Evolutionary conservation across 2,113 vertebrate species (phyloP).

Genomic region (Dolichotis patagonum): DNA sequence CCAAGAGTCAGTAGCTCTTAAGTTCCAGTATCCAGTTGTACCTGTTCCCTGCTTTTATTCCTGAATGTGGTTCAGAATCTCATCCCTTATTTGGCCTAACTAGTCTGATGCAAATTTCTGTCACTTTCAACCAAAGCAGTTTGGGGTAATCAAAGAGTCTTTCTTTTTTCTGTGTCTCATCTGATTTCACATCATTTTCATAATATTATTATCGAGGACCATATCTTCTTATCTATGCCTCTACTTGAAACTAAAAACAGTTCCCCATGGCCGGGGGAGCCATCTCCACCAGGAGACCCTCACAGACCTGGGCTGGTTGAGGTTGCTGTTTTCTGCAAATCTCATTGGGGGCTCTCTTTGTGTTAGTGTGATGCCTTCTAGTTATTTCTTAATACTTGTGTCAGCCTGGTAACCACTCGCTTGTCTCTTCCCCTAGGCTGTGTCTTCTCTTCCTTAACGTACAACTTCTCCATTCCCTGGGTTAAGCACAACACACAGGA

Average conservation of each 20-base stretch:
- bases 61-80: not conserved
- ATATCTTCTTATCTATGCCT: not conserved
- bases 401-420: not conserved
- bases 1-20: not conserved
- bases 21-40: not conserved
- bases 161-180: not conserved
- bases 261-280: too few relatives aligned
- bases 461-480: not conserved
- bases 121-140: not conserved
- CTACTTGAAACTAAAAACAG: not conserved
- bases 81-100: not conserved
- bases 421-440: not conserved
- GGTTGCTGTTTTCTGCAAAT: not conserved
- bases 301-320: not conserved
- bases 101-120: conserved; percentile 9
- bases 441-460: not conserved
- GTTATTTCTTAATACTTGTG: not conserved
- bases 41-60: not conserved
- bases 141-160: not conserved
- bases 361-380: not conserved
- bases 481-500: not conserved
- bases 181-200: not conserved
- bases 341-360: not conserved
- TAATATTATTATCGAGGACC: not conserved
- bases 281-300: not conserved